Percentiles rank a stretch among this genome's conserved stretches.
Conservation (phyloP, 2,797 vertebrate genomes). For the Channallabes apus region DNA sequence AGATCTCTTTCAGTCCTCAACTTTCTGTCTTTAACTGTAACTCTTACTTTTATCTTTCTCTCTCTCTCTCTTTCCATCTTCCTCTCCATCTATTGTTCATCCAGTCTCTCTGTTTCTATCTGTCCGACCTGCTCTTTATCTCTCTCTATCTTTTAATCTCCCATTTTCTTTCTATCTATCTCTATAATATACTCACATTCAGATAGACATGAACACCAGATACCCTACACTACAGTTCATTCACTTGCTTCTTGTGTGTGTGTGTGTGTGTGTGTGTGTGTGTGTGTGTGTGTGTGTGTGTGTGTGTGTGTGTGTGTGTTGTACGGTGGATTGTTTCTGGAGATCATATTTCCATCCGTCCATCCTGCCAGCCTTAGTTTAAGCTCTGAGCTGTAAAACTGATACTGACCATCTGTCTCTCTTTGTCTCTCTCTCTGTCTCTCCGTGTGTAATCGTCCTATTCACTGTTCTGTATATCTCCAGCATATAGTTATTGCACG, state of each 20-base stretch:
- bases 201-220: background rate
- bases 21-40: background rate
- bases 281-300: background rate
- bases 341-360: slow-evolving; percentile 31
- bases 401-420: slow-evolving; percentile 38
- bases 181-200: background rate
- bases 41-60: background rate
- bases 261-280: background rate
- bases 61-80: background rate
- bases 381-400: slow-evolving; percentile 26
- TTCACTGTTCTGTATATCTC: background rate
- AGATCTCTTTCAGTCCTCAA: background rate
- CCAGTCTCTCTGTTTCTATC: background rate
- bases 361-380: slow-evolving; percentile 12
- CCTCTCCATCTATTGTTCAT: too few species aligned
- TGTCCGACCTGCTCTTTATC: background rate
- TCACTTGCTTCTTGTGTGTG: background rate
- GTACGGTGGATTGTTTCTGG: background rate
- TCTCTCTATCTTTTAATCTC: background rate
- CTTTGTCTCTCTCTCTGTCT: background rate
- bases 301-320: background rate
- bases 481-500: background rate
- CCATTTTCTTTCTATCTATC: background rate
- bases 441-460: background rate
- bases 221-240: background rate